Evolutionary conservation across 2,888 invertebrate species (phyloP).

Genomic region (Sinohyriopsis cumingii): DNA sequence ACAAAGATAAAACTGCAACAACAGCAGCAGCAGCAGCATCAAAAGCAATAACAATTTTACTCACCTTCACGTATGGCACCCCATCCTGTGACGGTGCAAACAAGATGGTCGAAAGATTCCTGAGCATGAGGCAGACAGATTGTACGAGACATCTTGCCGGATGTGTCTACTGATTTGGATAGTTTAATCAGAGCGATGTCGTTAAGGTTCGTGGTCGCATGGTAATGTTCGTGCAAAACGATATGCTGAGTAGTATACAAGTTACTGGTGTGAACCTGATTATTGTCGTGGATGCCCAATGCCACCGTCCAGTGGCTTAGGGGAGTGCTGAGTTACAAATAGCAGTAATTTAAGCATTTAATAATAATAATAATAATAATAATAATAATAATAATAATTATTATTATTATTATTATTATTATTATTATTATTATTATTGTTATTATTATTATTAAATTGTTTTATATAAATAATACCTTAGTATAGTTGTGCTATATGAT

Average conservation of each 20-base stretch:
- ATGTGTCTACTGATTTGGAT: slow-evolving; percentile 27
- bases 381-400: too few species aligned
- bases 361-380: too few species aligned
- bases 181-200: slow-evolving; percentile 49
- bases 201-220: slow-evolving; percentile 19
- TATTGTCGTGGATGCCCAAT: slow-evolving; percentile 31
- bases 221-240: slow-evolving; percentile 30
- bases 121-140: slow-evolving; percentile 33
- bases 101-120: slow-evolving; percentile 29
- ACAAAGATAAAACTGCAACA: too few species aligned
- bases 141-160: slow-evolving; percentile 20
- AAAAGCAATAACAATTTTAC: background rate
- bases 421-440: too few species aligned
- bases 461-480: too few species aligned
- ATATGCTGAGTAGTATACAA: slow-evolving; percentile 28
- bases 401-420: too few species aligned
- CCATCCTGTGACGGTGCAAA: slow-evolving; percentile 45
- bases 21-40: too few species aligned
- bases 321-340: background rate
- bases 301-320: slow-evolving; percentile 30
- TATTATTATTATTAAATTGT: too few species aligned
- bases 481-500: too few species aligned
- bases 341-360: too few species aligned
- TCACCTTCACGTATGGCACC: slow-evolving; percentile 43
- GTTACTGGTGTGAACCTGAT: slow-evolving; percentile 25